A percentile compares a stretch with the other conserved stretches of the same genome.
Evolutionary conservation across 1,140 invertebrate species (phyloP).

Genomic region (Nylanderia fulva): DNA sequence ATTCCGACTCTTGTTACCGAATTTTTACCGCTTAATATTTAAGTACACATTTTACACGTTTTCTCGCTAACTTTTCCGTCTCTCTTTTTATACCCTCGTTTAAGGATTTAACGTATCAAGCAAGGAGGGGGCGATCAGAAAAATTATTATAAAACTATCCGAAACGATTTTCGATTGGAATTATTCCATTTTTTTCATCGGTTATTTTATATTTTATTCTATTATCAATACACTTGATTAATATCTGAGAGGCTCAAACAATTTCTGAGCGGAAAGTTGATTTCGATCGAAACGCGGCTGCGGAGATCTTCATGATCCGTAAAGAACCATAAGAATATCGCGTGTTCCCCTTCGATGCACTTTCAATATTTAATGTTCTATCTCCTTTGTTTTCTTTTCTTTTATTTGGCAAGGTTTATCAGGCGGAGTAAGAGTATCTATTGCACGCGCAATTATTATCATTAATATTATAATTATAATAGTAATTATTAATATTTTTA

Average conservation of each 20-base stretch:
- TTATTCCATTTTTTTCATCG: no score
- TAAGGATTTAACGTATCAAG: slow-evolving; percentile 24
- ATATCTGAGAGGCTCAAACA: no score
- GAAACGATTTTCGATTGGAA: no score
- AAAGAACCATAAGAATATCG: neutral
- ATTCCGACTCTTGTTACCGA: slow-evolving; percentile 50
- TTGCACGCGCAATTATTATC: slow-evolving; percentile 59
- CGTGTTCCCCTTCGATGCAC: slow-evolving; percentile 21
- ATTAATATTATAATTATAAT: slow-evolving; percentile 75
- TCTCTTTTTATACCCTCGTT: slow-evolving; percentile 38
- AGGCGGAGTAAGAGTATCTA: slow-evolving; percentile 65
- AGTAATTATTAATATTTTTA: slow-evolving; percentile 76
- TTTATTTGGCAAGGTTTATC: slow-evolving; percentile 77
- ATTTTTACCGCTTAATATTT: slow-evolving; percentile 56
- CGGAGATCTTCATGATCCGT: no score
- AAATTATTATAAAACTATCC: no score
- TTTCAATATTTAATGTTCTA: slow-evolving; percentile 67
- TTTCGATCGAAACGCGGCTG: no score
- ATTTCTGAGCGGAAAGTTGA: no score
- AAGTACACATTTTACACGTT: slow-evolving; percentile 48
- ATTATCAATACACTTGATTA: no score
- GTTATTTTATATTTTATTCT: no score
- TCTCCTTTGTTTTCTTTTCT: slow-evolving; percentile 49
- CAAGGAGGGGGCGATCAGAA: slow-evolving; percentile 4
- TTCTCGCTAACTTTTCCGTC: slow-evolving; percentile 32